Base-by-base conservation (phyloP, 64 coral and sea anemone species). In the Stichodactyla helianthus region DNA sequence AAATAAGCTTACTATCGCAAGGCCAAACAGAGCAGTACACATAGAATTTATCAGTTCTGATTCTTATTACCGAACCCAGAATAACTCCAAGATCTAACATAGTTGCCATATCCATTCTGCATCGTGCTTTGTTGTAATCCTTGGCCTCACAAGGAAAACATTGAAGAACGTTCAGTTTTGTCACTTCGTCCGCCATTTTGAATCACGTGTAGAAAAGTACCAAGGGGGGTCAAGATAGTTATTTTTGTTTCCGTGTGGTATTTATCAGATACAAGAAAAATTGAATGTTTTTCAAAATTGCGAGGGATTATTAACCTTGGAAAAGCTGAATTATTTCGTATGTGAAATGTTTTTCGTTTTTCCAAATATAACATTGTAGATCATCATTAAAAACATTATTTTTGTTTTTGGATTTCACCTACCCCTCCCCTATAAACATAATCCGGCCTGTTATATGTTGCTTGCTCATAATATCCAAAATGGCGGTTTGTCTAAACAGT, bases 81-180 rank as follows among this genome's bases (percentile, higher is more conserved):
- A 81, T 87, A 62, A 89, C 84, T 55, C 91, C 90, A 80, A 92
- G 88, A 26, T 12, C 84, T 83, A 85, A 89, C 20, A 95, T 89
- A 14, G 80, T 82, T 71, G 78, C 27, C 79, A 76, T 70, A 77
- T 89, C 60, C 44, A 99, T 78, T 15, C 93, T 90, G 83, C 93
- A 92, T 88, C 88, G 91, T n/a, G 84, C 97, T 82, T 87, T 86
- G 88, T 99, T 99, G 22, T 92, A 93, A 88, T 93, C 97, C 26
- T 99, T 95, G 15, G 93, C 80, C 22, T 95, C 88, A 61, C 88
- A 91, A n/a, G 90, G 88, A 90, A 90, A 92, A 86, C 23, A 11
- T 51, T 19, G 35, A 28, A 85, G 77, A 83, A 86, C 23, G 22
- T 82, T 23, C 19, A 83, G 57, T 52, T 86, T 63, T 7, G 6